These are phyloP conservation scores for Cremastobaeus sp. DNA, from an alignment of 2,888 invertebrate species.

Conservation along the genomic window DNA sequence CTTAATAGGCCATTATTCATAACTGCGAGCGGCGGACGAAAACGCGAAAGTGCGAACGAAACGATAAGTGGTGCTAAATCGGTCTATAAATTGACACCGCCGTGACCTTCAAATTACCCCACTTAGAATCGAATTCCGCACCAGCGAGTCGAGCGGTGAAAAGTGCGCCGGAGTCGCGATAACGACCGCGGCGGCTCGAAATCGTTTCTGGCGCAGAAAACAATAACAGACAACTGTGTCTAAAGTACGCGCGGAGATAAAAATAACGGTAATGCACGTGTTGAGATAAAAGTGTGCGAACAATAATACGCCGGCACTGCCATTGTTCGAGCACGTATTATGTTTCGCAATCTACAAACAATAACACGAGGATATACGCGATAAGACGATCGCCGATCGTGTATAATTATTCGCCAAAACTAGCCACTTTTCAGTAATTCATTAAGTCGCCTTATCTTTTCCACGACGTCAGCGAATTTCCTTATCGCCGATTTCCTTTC, in stretches of 20 bases:
- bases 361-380: slow-evolving; percentile 31
- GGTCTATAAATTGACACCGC: slow-evolving; percentile 1
- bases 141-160: slow-evolving; percentile 16
- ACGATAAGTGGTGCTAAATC: too few species aligned
- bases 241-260: slow-evolving; percentile 57
- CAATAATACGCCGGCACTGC: slow-evolving; percentile 46
- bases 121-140: slow-evolving; percentile 27
- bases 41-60: not conserved
- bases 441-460: too few species aligned
- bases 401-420: slow-evolving; percentile 23
- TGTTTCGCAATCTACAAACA: slow-evolving; percentile 42
- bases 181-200: slow-evolving; percentile 31
- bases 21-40: not conserved
- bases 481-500: too few species aligned
- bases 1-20: too few species aligned
- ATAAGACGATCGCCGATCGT: slow-evolving; percentile 28
- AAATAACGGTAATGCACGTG: slow-evolving; percentile 58
- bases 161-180: slow-evolving; percentile 28
- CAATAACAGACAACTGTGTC: slow-evolving; percentile 53
- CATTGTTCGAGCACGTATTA: slow-evolving; percentile 43
- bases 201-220: slow-evolving; percentile 49
- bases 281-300: slow-evolving; percentile 48
- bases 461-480: too few species aligned
- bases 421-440: too few species aligned
- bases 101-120: slow-evolving; percentile 34